Evolutionary conservation across 2,797 vertebrate species (phyloP), one percentile per base, ranked within the genome.

Genomic region (Phyllotis vaccarum): DNA sequence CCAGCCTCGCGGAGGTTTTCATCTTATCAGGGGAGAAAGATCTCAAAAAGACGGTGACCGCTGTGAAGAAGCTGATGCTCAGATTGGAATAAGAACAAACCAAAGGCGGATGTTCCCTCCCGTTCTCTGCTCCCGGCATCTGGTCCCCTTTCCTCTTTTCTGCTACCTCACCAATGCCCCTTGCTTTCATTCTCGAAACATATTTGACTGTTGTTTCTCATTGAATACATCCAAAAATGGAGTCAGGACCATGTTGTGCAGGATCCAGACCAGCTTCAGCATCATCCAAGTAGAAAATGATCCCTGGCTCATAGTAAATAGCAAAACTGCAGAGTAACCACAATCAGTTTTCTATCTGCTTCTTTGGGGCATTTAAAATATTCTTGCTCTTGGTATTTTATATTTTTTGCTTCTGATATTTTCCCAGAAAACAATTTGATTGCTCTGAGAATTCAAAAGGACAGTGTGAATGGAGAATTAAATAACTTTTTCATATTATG

Each of bases 401-500:
- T 85, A 89, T 95, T 96, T 95, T 72, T 91, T 94, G 66, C 76
- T 86, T 62, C 76, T 97, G n/a, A 1, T 91, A 87, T 87, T 91
- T 94, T 85, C 82, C 86, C 29, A 37, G 78, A 86, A 94, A 94
- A 81, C 0, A 29, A 94, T 96, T 96, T 95, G 90, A 91, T 97
- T 94, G 96, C 86, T 70, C 24, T n/a, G 22, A 81, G 75, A 11
- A 90, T 96, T 96, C 64, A 91, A 95, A 91, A 92, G 60, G 80
- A 96, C 46, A 83, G 72, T 1, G 19, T 93, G 79, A 96, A 96
- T 92, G 34, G 86, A 96, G 96, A 91, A 91, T 96, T 96, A 94
- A 95, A 86, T 66, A 90, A 90, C 54, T 66, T 96, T 90, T 94
- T 95, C 64, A n/a, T 79, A 82, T 89, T 92, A 79, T 58, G 78